Evolutionary conservation across 92 coral and sea anemone species (phyloP).

Genomic region (Actinostola sp.): DNA sequence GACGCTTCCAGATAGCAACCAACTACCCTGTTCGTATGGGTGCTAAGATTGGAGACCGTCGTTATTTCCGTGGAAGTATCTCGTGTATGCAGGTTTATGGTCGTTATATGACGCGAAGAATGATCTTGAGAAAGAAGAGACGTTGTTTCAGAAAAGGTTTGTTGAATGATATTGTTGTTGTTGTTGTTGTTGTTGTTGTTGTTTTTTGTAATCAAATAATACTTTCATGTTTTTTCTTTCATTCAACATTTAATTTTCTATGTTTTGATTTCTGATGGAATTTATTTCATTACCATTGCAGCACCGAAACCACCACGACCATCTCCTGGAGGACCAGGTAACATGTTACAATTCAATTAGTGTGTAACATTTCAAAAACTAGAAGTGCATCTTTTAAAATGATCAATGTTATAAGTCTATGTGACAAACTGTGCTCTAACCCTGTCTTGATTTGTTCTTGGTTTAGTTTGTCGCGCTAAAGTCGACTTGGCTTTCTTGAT

Average conservation of each 20-base stretch:
- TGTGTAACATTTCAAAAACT: too few species aligned
- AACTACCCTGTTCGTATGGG: constrained; percentile 22
- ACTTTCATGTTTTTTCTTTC: not conserved
- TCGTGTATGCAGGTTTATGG: constrained; percentile 35
- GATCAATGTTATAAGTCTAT: not conserved
- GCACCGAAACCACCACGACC: too few species aligned
- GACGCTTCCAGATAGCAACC: constrained; percentile 32
- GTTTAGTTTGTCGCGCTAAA: constrained; percentile 63
- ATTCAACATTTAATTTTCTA: not conserved
- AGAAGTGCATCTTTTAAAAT: too few species aligned
- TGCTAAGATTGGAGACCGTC: constrained; percentile 17
- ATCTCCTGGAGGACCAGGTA: too few species aligned
- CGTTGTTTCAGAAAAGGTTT: constrained; percentile 31
- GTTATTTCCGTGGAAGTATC: constrained; percentile 34
- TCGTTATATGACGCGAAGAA: not conserved
- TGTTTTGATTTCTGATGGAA: constrained; percentile 31
- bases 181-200: not conserved
- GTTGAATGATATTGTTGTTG: too few species aligned
- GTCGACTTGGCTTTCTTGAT: constrained; percentile 73
- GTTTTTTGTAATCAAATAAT: too few species aligned
- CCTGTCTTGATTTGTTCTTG: too few species aligned
- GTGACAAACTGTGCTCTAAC: too few species aligned
- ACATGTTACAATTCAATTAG: too few species aligned
- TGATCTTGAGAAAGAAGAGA: constrained; percentile 2
- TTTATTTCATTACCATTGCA: too few species aligned